Evolutionary conservation across 2,113 vertebrate genomes (phyloP).

Genomic region (Ranitomeya imitator): DNA sequence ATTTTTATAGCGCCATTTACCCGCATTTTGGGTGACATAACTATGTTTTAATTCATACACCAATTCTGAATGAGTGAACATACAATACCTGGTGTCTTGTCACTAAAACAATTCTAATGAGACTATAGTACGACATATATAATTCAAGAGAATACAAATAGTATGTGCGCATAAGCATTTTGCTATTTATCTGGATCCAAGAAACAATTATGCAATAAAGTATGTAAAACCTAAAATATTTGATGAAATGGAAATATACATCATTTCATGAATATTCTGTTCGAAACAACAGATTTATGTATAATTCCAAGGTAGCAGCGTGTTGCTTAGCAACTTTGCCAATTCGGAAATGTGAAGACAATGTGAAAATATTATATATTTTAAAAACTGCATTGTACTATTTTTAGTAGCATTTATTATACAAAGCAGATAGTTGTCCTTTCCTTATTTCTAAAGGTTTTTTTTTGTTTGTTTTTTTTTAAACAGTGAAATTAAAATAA

Average conservation of each 20-base stretch:
- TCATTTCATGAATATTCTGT: constrained; percentile 21
- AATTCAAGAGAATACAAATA: background rate
- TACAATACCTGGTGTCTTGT: background rate
- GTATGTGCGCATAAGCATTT: background rate
- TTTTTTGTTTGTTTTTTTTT: background rate
- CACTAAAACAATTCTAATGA: background rate
- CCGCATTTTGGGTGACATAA: background rate
- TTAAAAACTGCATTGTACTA: background rate
- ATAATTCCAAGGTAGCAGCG: constrained; percentile 9
- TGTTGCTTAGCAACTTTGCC: constrained; percentile 47
- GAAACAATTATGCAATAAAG: background rate
- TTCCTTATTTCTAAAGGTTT: background rate
- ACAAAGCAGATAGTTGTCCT: background rate
- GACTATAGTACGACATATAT: background rate
- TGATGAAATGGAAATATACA: background rate
- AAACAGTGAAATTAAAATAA: background rate
- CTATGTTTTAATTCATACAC: background rate
- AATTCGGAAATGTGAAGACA: constrained; percentile 38
- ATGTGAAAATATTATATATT: constrained; percentile 1
- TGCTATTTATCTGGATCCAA: background rate
- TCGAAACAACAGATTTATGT: constrained; percentile 25
- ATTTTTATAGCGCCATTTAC: too few relatives aligned
- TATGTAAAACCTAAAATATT: background rate
- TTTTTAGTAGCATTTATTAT: constrained; percentile 28
- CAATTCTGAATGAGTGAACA: background rate